These are phyloP conservation scores for Leptogaster cylindrica DNA, from an alignment of 2,888 invertebrate species.

Conservation along the genomic window DNA sequence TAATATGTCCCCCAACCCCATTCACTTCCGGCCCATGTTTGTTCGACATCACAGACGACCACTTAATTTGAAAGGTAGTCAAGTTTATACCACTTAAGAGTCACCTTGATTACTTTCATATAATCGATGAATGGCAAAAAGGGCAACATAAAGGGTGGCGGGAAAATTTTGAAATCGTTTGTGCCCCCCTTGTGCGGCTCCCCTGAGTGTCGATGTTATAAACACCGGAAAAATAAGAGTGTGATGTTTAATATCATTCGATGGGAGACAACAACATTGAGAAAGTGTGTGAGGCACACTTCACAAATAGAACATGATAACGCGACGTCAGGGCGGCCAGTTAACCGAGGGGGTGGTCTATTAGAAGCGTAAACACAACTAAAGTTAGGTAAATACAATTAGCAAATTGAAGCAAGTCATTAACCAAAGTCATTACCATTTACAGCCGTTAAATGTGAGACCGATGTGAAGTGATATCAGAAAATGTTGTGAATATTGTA, in stretches of 20 bases:
- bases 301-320: not conserved
- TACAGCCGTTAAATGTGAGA: not conserved
- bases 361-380: slow-evolving; percentile 7
- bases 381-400: slow-evolving; percentile 20
- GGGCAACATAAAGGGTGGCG: not conserved
- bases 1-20: no score
- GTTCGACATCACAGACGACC: not conserved
- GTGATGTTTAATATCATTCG: no score
- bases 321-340: not conserved
- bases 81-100: slow-evolving; percentile 11
- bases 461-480: no score
- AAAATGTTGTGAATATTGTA: no score
- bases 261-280: no score
- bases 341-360: not conserved
- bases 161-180: not conserved
- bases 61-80: slow-evolving; percentile 9
- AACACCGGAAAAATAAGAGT: not conserved
- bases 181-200: not conserved
- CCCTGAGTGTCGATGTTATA: not conserved
- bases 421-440: slow-evolving; percentile 18
- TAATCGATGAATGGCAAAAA: slow-evolving; percentile 8
- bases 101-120: slow-evolving; percentile 18
- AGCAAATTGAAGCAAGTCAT: slow-evolving; percentile 33
- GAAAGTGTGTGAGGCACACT: not conserved
- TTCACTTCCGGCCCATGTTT: no score